phyloP scores from a whole-genome alignment of 2,888 invertebrate species.

The Eupithecia tripunctaria region DNA sequence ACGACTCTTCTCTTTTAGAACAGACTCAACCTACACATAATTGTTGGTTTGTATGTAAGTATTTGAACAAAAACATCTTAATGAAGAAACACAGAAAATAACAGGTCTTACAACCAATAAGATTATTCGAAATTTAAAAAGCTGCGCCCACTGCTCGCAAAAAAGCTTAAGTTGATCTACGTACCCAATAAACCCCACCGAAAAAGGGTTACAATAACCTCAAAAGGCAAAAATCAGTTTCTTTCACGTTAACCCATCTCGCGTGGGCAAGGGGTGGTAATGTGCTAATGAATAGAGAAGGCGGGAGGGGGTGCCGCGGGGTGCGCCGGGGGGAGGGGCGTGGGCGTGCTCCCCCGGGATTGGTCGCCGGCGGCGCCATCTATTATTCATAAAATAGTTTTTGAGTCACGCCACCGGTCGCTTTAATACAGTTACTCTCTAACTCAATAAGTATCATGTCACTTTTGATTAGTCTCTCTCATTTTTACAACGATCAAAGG shows the following conservation, averaged over 20 bases:
- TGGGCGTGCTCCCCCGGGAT: conserved; percentile 81
- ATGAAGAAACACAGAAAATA: background rate
- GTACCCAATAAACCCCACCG: conserved; percentile 23
- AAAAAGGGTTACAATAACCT: conserved; percentile 51
- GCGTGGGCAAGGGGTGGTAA: conserved; percentile 78
- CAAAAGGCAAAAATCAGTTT: conserved; percentile 75
- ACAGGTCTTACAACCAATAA: background rate
- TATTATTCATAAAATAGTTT: conserved; percentile 85
- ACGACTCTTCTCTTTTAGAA: too few species aligned
- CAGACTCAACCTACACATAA: too few species aligned
- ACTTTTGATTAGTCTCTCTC: conserved; percentile 78
- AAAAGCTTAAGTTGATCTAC: conserved; percentile 1
- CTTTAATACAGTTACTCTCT: conserved; percentile 77
- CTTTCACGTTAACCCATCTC: conserved; percentile 64
- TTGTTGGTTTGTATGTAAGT: background rate
- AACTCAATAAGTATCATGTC: conserved; percentile 83
- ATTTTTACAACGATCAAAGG: conserved; percentile 79
- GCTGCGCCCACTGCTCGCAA: background rate
- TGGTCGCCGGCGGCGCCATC: conserved; percentile 80
- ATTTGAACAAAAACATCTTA: background rate
- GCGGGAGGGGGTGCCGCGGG: conserved; percentile 48
- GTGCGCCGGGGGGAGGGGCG: conserved; percentile 52
- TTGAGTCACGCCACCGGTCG: conserved; percentile 81
- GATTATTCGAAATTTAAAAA: background rate
- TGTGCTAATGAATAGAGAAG: conserved; percentile 80